Conservation (phyloP, 2,888 invertebrate species). For the Morpho achilles region DNA sequence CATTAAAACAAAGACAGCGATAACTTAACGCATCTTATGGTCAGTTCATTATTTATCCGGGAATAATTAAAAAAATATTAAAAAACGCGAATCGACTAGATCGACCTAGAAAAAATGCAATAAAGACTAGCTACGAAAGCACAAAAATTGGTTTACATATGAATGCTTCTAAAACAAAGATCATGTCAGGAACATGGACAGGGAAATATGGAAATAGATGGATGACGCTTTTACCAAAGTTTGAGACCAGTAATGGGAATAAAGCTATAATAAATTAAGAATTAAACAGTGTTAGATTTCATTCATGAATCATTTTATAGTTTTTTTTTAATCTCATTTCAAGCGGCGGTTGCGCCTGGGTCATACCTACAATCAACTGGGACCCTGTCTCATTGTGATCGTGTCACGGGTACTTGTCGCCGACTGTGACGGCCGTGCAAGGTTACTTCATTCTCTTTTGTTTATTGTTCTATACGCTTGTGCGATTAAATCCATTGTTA, state of each 20-base stretch:
- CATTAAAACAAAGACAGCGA: no score
- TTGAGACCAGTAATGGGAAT: no score
- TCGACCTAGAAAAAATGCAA: no score
- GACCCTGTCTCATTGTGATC: constrained; percentile 58
- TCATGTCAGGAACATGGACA: no score
- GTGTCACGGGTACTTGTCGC: constrained; percentile 18
- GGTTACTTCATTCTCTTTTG: constrained; percentile 26
- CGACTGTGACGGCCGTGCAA: constrained; percentile 23
- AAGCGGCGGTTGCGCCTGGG: constrained; percentile 64
- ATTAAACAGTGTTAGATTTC: neutral
- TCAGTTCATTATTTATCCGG: neutral
- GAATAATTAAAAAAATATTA: constrained; percentile 1
- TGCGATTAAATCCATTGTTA: constrained; percentile 25
- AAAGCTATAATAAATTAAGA: no score
- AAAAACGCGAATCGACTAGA: no score
- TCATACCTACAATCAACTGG: constrained; percentile 67
- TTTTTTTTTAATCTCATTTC: constrained; percentile 34
- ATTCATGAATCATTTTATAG: constrained; percentile 26
- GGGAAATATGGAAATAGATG: no score
- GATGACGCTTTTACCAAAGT: no score
- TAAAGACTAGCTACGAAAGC: no score
- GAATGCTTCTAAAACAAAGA: no score
- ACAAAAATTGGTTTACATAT: no score
- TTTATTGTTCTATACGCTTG: constrained; percentile 22
- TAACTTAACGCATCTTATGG: no score